phyloP scores from a whole-genome alignment of 2,888 invertebrate genomes.

The Malthinus seriepunctatus region DNA sequence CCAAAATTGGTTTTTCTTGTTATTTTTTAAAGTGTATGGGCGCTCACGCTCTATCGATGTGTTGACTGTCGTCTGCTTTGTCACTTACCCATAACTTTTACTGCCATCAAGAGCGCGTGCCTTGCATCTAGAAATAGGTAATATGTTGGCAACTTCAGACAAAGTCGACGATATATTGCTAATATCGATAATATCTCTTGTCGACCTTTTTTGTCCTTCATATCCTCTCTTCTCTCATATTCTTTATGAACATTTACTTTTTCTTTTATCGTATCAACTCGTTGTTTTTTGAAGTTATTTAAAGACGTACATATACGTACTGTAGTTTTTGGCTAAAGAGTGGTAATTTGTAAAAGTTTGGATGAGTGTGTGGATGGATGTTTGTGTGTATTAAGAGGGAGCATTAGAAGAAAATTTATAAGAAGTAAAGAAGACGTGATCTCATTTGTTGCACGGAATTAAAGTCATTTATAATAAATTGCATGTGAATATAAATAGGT shows the following conservation, averaged over 20 bases:
- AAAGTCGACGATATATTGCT: slow-evolving; percentile 39
- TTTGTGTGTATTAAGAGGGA: background rate
- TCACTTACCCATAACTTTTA: slow-evolving; percentile 47
- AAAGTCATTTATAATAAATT: slow-evolving; percentile 35
- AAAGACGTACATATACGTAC: no score
- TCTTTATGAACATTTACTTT: slow-evolving; percentile 25
- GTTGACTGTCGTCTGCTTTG: slow-evolving; percentile 44
- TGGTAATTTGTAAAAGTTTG: background rate
- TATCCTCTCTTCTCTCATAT: slow-evolving; percentile 22
- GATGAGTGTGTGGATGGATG: background rate
- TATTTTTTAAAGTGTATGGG: slow-evolving; percentile 25
- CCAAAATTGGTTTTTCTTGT: slow-evolving; percentile 19
- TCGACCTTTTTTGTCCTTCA: slow-evolving; percentile 16
- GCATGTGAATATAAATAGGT: slow-evolving; percentile 26
- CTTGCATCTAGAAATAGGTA: slow-evolving; percentile 44
- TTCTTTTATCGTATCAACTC: slow-evolving; percentile 20
- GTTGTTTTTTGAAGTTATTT: background rate
- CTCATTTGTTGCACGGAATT: slow-evolving; percentile 33
- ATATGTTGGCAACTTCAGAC: slow-evolving; percentile 41
- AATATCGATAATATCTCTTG: slow-evolving; percentile 38
- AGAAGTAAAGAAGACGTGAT: slow-evolving; percentile 31
- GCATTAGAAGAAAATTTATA: background rate
- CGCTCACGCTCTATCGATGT: slow-evolving; percentile 42
- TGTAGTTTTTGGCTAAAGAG: background rate
- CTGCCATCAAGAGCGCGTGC: slow-evolving; percentile 43